Evolutionary conservation across 2,888 invertebrate species (phyloP), one percentile per base, ranked within the genome.

Genomic region (Lepidocyrtinus sp.): DNA sequence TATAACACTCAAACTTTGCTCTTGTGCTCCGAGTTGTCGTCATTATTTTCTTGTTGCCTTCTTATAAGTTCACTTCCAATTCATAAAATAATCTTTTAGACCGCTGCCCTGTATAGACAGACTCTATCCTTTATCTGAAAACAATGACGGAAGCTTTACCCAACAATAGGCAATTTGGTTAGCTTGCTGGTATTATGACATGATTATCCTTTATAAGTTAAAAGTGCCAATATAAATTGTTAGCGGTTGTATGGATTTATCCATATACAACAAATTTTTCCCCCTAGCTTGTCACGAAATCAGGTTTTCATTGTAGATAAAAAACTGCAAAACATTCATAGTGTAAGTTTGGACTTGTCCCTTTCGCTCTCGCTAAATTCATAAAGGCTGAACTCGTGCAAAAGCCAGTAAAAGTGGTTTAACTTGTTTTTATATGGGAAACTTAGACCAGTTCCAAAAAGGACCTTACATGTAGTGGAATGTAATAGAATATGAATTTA

Each of bases 361-460:
- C n/a, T n/a, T n/a, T n/a, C n/a, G n/a, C n/a, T n/a, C n/a, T n/a
- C n/a, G n/a, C n/a, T n/a, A n/a, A n/a, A n/a, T 68, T 46, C 62
- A 68, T 45, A 45, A 55, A 21, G 55, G 27, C 26, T 72, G 62
- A 72, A 50, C 68, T 78, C 78, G 68, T 72, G 78, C 67, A 78
- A 67, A 77, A 21, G 61, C 21, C 26, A 78, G 45, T 67, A 72
- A 78, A 55, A 55, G 17, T 3, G 78, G n/a, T n/a, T n/a, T n/a
- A n/a, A 72, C 68, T 78, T 71, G 67, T n/a, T 71, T 76, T 70
- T 71, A 69, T 12, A 9, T 12, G 36, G 5, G 36, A 36, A 36
- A 36, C 12, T 36, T 12, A 36, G n/a, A n/a, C n/a, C n/a, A n/a
- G n/a, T n/a, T n/a, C n/a, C n/a, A n/a, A n/a, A n/a, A n/a, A n/a